Evolutionary conservation across 2,888 invertebrate species (phyloP).

Genomic region (Limnephilus marmoratus): DNA sequence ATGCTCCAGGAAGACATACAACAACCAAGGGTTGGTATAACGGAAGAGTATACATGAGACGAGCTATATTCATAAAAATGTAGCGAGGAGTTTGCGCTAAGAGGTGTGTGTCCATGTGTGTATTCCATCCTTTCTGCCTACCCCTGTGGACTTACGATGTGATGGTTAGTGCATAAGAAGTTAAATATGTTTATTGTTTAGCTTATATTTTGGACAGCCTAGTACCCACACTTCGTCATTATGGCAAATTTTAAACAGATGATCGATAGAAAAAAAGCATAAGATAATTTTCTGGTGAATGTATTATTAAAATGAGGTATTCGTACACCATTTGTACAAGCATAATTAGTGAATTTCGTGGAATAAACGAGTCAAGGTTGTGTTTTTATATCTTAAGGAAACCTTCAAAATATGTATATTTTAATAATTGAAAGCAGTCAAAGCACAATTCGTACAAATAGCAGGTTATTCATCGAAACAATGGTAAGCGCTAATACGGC

Average conservation of each 20-base stretch:
- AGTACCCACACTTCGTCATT: neutral
- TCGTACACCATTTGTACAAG: neutral
- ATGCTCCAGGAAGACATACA: neutral
- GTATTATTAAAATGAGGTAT: neutral
- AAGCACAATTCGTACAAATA: neutral
- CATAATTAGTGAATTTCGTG: neutral
- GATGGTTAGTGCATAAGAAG: neutral
- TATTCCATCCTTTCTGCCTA: neutral
- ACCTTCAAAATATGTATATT: neutral
- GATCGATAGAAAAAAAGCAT: neutral
- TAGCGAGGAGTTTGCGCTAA: neutral
- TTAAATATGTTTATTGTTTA: neutral
- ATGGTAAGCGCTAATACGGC: neutral
- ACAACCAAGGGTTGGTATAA: neutral
- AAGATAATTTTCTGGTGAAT: neutral
- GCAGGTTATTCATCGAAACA: neutral
- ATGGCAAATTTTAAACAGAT: neutral
- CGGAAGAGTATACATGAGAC: neutral
- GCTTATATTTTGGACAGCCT: neutral
- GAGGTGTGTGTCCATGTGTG: neutral
- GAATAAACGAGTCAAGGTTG: neutral
- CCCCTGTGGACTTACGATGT: neutral
- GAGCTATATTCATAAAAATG: neutral
- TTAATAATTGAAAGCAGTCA: neutral
- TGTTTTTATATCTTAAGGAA: neutral